These are phyloP conservation scores for Dynastes tityus DNA, from an alignment of 2,888 invertebrate genomes.

Conservation along the genomic window DNA sequence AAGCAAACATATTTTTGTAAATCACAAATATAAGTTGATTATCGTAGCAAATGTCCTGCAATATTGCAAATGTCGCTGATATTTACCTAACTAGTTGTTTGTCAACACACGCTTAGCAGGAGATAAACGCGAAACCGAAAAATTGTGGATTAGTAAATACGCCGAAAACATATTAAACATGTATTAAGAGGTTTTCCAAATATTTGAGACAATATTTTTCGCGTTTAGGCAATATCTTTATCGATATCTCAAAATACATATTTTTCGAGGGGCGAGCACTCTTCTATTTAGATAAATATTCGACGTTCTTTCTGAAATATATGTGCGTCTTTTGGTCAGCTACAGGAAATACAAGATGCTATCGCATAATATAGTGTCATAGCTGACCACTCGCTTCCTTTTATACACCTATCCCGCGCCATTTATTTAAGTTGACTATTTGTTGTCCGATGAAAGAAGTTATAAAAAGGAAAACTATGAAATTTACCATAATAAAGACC, in stretches of 20 bases:
- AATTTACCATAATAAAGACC: conserved; percentile 40
- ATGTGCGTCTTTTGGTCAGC: conserved; percentile 69
- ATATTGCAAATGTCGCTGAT: neutral
- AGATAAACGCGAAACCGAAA: conserved; percentile 22
- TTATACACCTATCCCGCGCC: conserved; percentile 63
- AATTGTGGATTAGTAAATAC: conserved; percentile 24
- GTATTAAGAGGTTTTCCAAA: conserved; percentile 28
- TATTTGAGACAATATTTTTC: conserved; percentile 51
- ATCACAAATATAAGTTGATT: neutral
- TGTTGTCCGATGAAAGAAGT: conserved; percentile 52
- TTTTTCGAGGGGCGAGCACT: conserved; percentile 57
- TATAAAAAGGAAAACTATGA: conserved; percentile 49
- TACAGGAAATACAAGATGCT: conserved; percentile 70
- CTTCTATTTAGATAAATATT: conserved; percentile 67
- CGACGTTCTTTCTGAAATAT: conserved; percentile 64
- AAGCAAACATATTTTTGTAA: conserved; percentile 1
- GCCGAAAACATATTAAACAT: conserved; percentile 34
- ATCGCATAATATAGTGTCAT: conserved; percentile 67
- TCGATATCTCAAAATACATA: conserved; percentile 65
- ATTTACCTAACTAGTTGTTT: conserved; percentile 17
- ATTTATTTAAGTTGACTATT: conserved; percentile 60
- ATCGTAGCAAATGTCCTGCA: conserved; percentile 13
- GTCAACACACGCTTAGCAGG: conserved; percentile 12
- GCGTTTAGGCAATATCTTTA: conserved; percentile 57
- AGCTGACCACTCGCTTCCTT: conserved; percentile 65